phyloP scores from a whole-genome alignment of 2,888 invertebrate genomes.

The Apomyelois bistriatella region DNA sequence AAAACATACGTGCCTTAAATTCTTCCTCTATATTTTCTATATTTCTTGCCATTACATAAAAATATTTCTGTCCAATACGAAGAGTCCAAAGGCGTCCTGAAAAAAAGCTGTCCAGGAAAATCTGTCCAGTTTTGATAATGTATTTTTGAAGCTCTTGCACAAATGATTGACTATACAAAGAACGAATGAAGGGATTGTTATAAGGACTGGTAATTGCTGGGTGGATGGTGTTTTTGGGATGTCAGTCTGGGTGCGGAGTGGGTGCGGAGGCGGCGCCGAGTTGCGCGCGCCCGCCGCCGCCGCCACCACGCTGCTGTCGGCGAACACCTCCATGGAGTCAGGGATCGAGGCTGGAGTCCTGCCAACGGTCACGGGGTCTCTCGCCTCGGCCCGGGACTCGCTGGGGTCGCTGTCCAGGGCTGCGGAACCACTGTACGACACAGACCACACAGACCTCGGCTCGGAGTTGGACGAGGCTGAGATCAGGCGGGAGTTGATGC shows the following conservation, averaged over 20 bases:
- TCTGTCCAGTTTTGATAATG: neutral
- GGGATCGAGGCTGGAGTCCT: constrained; percentile 84
- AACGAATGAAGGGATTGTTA: neutral
- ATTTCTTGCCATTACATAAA: constrained; percentile 27
- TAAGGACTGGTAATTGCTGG: constrained; percentile 29
- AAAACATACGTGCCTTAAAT: constrained; percentile 61
- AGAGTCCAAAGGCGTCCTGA: constrained; percentile 16
- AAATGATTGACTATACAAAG: neutral
- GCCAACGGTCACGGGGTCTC: constrained; percentile 87
- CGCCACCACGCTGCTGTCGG: constrained; percentile 64
- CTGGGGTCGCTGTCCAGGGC: constrained; percentile 81
- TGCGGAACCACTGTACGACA: constrained; percentile 84
- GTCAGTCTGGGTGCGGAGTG: constrained; percentile 76
- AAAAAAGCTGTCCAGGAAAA: constrained; percentile 10
- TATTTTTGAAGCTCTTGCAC: constrained; percentile 5
- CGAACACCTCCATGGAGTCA: constrained; percentile 81
- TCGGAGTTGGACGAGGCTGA: constrained; percentile 90
- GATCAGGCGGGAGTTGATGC: constrained; percentile 86
- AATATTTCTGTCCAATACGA: constrained; percentile 29
- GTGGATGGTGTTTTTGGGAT: constrained; percentile 72
- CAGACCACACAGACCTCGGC: constrained; percentile 89
- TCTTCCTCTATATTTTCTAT: constrained; percentile 33
- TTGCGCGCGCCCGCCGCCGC: constrained; percentile 53
- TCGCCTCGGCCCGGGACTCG: constrained; percentile 77
- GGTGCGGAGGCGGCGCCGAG: constrained; percentile 52